Percentiles rank a stretch among this genome's conserved stretches.
Evolutionary conservation across 2,888 invertebrate species (phyloP).

Genomic region (Metalampra italica): DNA sequence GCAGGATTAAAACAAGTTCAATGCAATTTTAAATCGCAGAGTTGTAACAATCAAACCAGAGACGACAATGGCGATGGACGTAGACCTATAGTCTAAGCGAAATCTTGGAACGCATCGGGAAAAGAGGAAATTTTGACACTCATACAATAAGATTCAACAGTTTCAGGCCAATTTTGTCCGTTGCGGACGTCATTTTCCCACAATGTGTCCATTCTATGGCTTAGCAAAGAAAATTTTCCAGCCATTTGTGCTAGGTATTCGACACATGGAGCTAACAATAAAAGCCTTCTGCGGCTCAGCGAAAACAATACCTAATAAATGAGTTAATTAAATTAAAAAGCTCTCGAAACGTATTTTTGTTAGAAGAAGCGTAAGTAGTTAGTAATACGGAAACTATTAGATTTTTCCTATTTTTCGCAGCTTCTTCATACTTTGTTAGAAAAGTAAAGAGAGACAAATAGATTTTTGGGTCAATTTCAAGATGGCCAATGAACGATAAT

Average conservation of each 20-base stretch:
- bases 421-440: slow-evolving; percentile 10
- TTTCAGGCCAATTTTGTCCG: slow-evolving; percentile 32
- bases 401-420: slow-evolving; percentile 1
- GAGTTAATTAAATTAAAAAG: slow-evolving; percentile 13
- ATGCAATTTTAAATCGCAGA: slow-evolving; percentile 28
- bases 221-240: slow-evolving; percentile 47
- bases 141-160: slow-evolving; percentile 4
- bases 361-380: slow-evolving; percentile 57
- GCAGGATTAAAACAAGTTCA: too few relatives aligned
- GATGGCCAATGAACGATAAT: slow-evolving; percentile 40
- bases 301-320: slow-evolving; percentile 14
- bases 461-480: slow-evolving; percentile 16
- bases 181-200: slow-evolving; percentile 39
- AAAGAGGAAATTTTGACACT: slow-evolving; percentile 33
- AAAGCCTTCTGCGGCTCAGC: slow-evolving; percentile 35
- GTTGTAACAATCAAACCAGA: slow-evolving; percentile 36
- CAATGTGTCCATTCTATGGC: slow-evolving; percentile 48
- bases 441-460: slow-evolving; percentile 4
- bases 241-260: slow-evolving; percentile 27
- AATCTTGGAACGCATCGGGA: slow-evolving; percentile 55
- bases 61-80: slow-evolving; percentile 55
- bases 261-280: slow-evolving; percentile 34
- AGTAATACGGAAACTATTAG: slow-evolving; percentile 24
- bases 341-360: slow-evolving; percentile 39
- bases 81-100: slow-evolving; percentile 64